Conservation (phyloP, 2,113 vertebrate genomes). For the Antidorcas marsupialis region DNA sequence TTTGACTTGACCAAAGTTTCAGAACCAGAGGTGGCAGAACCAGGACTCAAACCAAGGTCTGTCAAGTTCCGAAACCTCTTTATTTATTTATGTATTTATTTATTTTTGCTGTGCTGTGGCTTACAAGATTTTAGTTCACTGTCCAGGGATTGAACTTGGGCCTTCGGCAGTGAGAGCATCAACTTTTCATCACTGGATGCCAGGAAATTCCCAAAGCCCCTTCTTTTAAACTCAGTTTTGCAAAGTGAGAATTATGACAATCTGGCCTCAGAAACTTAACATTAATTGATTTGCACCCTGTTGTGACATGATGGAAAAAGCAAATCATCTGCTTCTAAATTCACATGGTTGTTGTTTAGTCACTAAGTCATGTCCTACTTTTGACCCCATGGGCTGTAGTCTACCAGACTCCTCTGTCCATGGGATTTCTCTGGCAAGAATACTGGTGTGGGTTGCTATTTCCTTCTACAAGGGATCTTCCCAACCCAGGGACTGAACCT, state of each 20-base stretch:
- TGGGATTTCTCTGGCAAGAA: background rate
- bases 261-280: background rate
- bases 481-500: background rate
- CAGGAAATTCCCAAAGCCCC: background rate
- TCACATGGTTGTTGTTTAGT: background rate
- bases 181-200: background rate
- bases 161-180: background rate
- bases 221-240: background rate
- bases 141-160: background rate
- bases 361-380: background rate
- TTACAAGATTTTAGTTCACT: background rate
- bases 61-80: background rate
- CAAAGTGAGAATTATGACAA: background rate
- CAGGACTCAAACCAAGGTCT: background rate
- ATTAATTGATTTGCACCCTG: background rate
- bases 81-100: background rate
- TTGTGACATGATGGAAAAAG: background rate
- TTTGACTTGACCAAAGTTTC: background rate
- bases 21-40: background rate
- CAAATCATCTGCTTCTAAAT: background rate
- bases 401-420: background rate
- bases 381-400: background rate
- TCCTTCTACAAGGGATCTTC: background rate
- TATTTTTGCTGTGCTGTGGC: background rate
- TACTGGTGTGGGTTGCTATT: background rate